Conservation (phyloP, 1,140 invertebrate species). For the Eulimnadia texana region DNA sequence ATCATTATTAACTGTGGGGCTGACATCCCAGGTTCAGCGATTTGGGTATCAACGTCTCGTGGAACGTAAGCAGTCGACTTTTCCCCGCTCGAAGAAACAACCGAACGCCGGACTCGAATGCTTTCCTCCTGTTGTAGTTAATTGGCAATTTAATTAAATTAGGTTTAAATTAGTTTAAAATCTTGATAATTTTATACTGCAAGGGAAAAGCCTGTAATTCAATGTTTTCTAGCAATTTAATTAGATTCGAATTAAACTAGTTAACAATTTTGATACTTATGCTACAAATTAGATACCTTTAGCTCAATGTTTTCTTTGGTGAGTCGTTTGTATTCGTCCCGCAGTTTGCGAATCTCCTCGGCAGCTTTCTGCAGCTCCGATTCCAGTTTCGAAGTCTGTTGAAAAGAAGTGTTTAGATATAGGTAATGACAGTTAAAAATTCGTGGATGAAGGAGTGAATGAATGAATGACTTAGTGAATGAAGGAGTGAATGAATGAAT, state of each 20-base stretch:
- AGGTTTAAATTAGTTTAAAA: background rate
- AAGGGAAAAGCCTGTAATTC: too few species aligned
- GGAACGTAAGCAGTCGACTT: background rate
- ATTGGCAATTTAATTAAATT: too few species aligned
- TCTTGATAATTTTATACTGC: background rate
- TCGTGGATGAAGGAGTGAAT: background rate
- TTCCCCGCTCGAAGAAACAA: background rate
- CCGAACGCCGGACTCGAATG: constrained; percentile 7
- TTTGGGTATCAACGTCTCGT: background rate
- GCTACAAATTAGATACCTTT: constrained; percentile 29
- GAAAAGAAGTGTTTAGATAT: too few species aligned
- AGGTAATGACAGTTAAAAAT: background rate
- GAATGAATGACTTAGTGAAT: too few species aligned
- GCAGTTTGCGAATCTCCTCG: constrained; percentile 54
- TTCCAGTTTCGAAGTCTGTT: constrained; percentile 22
- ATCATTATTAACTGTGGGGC: background rate
- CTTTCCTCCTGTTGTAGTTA: too few species aligned
- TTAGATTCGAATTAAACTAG: too few species aligned
- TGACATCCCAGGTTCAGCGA: background rate
- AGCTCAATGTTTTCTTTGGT: constrained; percentile 64
- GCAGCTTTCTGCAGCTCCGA: constrained; percentile 48
- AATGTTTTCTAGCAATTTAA: too few species aligned
- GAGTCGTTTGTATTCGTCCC: constrained; percentile 55
- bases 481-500: too few species aligned
- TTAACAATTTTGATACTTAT: too few species aligned